Evolutionary conservation across 1,140 invertebrate genomes (phyloP).

Genomic region (Cephus cinctus): DNA sequence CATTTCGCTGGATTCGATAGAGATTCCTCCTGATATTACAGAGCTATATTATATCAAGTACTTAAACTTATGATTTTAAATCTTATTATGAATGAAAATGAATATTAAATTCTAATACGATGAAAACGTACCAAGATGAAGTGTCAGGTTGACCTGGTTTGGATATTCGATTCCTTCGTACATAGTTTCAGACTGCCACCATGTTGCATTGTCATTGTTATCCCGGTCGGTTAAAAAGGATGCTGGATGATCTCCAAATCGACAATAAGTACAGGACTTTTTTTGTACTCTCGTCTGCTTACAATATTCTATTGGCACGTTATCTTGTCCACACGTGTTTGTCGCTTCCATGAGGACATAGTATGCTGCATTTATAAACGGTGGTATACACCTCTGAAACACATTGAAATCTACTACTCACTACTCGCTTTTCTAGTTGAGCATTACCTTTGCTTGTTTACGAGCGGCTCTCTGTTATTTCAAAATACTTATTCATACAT

Average conservation of each 20-base stretch:
- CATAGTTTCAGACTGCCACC: slow-evolving; percentile 99
- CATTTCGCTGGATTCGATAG: no score
- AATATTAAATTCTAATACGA: no score
- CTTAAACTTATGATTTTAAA: no score
- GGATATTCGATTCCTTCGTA: slow-evolving; percentile 87
- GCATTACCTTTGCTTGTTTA: no score
- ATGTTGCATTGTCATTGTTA: slow-evolving; percentile 85
- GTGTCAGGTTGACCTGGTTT: slow-evolving; percentile 87
- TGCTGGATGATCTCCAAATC: slow-evolving; percentile 68
- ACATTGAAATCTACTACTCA: slow-evolving; percentile 11
- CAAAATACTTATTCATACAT: no score
- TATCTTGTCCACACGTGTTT: slow-evolving; percentile 87
- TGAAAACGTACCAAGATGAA: slow-evolving; percentile 82
- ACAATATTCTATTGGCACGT: slow-evolving; percentile 78
- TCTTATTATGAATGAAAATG: no score
- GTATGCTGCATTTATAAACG: slow-evolving; percentile 96
- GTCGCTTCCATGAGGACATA: slow-evolving; percentile 84
- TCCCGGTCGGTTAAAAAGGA: slow-evolving; percentile 89
- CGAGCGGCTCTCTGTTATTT: no score
- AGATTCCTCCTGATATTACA: no score
- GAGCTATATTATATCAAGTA: no score
- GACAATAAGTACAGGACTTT: slow-evolving; percentile 57
- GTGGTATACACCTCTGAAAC: slow-evolving; percentile 87
- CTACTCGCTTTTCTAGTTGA: no score
- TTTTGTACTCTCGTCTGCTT: slow-evolving; percentile 75